Conservation (phyloP, 2,888 invertebrate species). For the Sabatieria punctata region DNA sequence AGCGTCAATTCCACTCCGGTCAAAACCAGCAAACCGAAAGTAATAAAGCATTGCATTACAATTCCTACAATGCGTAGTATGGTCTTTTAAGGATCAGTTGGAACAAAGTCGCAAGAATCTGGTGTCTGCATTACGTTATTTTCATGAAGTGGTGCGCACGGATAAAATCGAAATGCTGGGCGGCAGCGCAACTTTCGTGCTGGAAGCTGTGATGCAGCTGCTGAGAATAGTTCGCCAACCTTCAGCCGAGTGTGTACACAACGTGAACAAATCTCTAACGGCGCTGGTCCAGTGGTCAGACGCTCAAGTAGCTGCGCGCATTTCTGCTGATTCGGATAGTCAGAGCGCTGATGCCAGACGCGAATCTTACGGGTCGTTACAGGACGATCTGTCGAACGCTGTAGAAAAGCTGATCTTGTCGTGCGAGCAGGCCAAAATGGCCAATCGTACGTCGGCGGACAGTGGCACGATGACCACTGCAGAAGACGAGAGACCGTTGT, state of each 20-base stretch:
- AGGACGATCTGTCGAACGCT: no score
- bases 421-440: background rate
- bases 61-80: no score
- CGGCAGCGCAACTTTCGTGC: constrained; percentile 75
- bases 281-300: background rate
- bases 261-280: background rate
- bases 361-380: background rate
- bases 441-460: no score
- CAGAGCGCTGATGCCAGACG: background rate
- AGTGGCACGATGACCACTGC: no score
- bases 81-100: background rate
- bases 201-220: constrained; percentile 60
- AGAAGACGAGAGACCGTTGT: no score
- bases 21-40: no score
- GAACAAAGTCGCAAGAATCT: constrained; percentile 38
- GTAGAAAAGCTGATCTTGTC: background rate
- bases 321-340: no score
- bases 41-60: no score
- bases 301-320: no score
- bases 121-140: constrained; percentile 61
- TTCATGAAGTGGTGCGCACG: constrained; percentile 76
- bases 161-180: constrained; percentile 80
- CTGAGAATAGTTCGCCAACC: background rate
- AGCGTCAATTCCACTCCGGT: no score
- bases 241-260: no score